Base-by-base conservation (phyloP, 2,888 invertebrate species). In the Pterostichus madidus region DNA sequence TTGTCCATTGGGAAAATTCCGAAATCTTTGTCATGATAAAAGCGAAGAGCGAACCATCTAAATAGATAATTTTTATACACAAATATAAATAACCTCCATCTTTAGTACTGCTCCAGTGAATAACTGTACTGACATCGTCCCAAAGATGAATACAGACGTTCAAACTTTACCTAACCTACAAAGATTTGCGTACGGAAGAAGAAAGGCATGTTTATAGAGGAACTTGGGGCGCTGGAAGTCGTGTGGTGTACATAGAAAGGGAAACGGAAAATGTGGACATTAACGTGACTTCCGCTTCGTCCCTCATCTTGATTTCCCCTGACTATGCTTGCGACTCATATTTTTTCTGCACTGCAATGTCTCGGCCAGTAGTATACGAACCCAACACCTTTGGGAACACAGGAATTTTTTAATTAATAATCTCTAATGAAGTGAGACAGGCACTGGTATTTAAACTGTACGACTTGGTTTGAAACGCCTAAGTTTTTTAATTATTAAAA, bases 211-310 rank as follows among this genome's bases (percentile, higher is more conserved):
- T 71, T 71, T 71, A 35, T 8, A 2, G 4, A 35, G 35, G 4
- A 35, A 6, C 35, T 6, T 6, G 3, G 35, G 6, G 35, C 35
- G 35, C 35, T 35, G n/a, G 35, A 35, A 6, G 35, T 3, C 35
- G 35, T 35, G 35, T 35, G 35, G 46, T 46, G 46, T 46, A n/a
- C n/a, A n/a, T 46, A 53, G 53, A 32, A 44, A 53, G 76, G 46
- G 56, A 76, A 76, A 76, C 76, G 75, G 52, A 56, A 76, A 76
- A 76, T 75, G 75, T 75, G 75, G 17, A 75, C 75, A 76, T 76
- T 76, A 52, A 52, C 76, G 31, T 52, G 6, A 35, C 52, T 76
- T 76, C 76, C 76, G 53, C 46, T 13, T 44, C 5, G 44, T 8
- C 53, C 32, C 76, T 49, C 56, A 31, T 53, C 76, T 76, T 49